phyloP scores from a whole-genome alignment of 2,888 invertebrate species.

The Ametastegia equiseti region DNA sequence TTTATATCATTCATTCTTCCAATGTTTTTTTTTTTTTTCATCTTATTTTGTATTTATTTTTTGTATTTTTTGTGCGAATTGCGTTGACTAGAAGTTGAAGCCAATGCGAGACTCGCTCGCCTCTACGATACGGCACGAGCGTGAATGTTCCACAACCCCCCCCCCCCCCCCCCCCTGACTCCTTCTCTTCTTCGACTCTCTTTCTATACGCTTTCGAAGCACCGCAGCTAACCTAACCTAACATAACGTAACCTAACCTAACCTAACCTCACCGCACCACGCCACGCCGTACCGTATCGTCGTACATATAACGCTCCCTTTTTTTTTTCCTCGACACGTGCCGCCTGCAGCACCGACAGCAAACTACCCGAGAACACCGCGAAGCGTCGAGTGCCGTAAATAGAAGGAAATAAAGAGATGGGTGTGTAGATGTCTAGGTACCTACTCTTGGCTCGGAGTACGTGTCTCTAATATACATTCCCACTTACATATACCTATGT shows the following conservation, averaged over 20 bases:
- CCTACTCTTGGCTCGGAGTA: conserved; percentile 23
- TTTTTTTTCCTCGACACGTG: conserved; percentile 35
- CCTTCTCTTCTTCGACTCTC: neutral
- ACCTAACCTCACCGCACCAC: neutral
- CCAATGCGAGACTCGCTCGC: neutral
- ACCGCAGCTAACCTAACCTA: neutral
- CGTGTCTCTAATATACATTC: neutral
- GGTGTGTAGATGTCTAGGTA: neutral
- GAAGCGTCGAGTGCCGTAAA: conserved; percentile 41
- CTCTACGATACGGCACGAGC: conserved; percentile 25
- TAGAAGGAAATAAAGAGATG: conserved; percentile 22
- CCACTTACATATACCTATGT: too few relatives aligned
- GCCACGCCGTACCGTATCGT: neutral
- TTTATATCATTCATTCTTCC: too few relatives aligned
- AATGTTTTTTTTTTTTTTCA: neutral
- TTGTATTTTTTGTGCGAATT: neutral
- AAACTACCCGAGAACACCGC: conserved; percentile 26
- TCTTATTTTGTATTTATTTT: neutral
- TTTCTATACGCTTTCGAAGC: neutral
- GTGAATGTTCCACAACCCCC: neutral
- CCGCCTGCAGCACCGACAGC: conserved; percentile 28
- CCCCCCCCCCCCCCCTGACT: neutral
- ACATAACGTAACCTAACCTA: too few relatives aligned
- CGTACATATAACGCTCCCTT: neutral
- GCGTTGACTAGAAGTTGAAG: conserved; percentile 6